Evolutionary conservation across 2,888 invertebrate genomes (phyloP).

Genomic region (Apamea crenata): DNA sequence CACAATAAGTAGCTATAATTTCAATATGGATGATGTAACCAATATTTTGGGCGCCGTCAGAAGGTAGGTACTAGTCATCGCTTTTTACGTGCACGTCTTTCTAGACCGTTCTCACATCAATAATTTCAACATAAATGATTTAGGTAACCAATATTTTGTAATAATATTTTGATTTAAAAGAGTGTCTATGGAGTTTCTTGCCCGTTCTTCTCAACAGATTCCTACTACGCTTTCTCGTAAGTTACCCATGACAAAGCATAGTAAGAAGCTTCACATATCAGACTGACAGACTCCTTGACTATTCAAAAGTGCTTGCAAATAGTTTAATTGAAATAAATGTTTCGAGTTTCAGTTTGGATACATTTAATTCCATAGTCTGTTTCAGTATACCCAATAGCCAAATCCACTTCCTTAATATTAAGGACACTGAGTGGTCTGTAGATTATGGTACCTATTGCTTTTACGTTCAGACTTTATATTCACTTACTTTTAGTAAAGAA

Average conservation of each 20-base stretch:
- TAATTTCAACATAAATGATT: background rate
- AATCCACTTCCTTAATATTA: background rate
- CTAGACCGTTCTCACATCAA: background rate
- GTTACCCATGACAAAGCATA: no score
- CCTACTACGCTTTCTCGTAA: no score
- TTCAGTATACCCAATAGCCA: background rate
- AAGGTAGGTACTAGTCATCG: background rate
- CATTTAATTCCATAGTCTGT: background rate
- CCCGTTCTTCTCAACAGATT: no score
- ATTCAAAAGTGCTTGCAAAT: no score
- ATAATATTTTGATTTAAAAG: no score
- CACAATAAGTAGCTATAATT: background rate
- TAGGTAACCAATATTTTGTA: no score
- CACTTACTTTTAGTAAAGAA: no score
- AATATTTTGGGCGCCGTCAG: background rate
- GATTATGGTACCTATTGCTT: background rate
- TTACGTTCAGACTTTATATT: background rate
- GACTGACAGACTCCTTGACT: no score
- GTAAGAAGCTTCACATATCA: no score
- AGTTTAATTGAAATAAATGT: no score
- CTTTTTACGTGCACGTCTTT: background rate
- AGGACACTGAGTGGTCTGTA: background rate
- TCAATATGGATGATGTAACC: background rate
- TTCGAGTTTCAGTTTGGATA: no score
- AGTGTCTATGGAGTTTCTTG: no score